A percentile compares a stretch with the other conserved stretches of the same genome.
Evolutionary conservation across 2,797 vertebrate genomes (phyloP).

Genomic region (Ateles fusciceps): DNA sequence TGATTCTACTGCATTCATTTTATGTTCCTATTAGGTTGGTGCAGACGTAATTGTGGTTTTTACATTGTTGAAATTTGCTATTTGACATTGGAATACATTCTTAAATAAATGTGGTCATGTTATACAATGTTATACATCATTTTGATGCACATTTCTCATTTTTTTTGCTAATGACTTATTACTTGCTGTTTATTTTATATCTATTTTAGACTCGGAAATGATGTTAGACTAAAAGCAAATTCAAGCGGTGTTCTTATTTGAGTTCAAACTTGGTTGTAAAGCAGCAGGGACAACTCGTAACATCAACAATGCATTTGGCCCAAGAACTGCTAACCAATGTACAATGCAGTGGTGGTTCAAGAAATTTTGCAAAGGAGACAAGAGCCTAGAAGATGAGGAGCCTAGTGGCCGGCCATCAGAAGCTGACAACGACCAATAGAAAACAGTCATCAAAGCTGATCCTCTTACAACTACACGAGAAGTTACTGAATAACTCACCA

Average conservation of each 20-base stretch:
- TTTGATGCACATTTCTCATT: neutral
- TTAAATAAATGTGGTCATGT: neutral
- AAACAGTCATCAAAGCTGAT: neutral
- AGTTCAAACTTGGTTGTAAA: neutral
- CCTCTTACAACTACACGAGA: neutral
- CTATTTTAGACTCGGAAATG: neutral
- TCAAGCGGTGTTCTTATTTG: accelerated
- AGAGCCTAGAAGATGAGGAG: neutral
- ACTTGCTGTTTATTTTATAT: neutral
- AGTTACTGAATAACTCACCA: neutral
- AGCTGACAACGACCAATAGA: neutral
- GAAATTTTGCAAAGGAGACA: neutral
- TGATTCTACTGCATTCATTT: neutral
- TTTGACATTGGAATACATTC: neutral
- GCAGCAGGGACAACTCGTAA: neutral
- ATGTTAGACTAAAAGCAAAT: neutral
- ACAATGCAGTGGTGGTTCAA: neutral
- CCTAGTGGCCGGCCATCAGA: neutral
- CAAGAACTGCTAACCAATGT: neutral
- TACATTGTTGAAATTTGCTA: neutral
- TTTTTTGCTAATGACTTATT: neutral
- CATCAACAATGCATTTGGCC: neutral
- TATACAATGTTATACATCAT: neutral
- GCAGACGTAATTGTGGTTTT: neutral
- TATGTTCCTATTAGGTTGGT: neutral